Evolutionary conservation across 2,113 vertebrate species (phyloP).

Genomic region (Oreochromis spilurus): DNA sequence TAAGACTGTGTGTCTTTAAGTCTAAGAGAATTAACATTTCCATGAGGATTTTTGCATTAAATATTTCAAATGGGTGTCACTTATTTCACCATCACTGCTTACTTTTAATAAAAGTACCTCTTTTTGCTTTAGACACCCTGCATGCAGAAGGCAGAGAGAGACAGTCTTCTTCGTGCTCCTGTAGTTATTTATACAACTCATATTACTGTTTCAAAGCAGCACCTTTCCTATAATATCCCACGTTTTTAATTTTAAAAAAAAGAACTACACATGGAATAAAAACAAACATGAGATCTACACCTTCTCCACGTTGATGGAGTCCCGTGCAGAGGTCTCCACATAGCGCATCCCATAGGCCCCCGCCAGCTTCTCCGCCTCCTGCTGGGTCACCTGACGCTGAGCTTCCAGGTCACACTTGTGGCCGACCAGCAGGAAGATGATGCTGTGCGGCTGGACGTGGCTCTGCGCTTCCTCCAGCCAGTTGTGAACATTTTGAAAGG

Average conservation of each 20-base stretch:
- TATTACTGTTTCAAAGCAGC: neutral
- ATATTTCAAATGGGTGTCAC: neutral
- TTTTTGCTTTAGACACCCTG: neutral
- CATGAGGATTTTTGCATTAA: neutral
- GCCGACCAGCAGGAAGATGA: conserved; percentile 92
- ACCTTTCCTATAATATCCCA: neutral
- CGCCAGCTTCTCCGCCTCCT: conserved; percentile 94
- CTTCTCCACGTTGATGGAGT: conserved; percentile 96
- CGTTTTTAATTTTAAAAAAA: neutral
- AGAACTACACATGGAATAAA: neutral
- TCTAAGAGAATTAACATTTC: neutral
- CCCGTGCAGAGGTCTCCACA: conserved; percentile 92
- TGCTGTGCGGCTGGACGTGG: conserved; percentile 93
- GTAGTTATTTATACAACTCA: neutral
- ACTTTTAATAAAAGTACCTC: neutral
- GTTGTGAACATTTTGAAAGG: conserved; percentile 94
- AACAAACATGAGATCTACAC: conserved; percentile 28
- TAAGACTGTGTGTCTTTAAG: neutral
- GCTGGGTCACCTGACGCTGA: conserved; percentile 88
- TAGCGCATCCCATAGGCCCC: conserved; percentile 89
- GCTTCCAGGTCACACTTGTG: conserved; percentile 96
- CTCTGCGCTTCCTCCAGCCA: conserved; percentile 88
- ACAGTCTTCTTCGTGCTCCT: neutral
- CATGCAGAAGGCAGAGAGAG: neutral
- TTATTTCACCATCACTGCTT: neutral